Base-by-base conservation (phyloP, 2,113 vertebrate species). In the Oxyruncus cristatus region DNA sequence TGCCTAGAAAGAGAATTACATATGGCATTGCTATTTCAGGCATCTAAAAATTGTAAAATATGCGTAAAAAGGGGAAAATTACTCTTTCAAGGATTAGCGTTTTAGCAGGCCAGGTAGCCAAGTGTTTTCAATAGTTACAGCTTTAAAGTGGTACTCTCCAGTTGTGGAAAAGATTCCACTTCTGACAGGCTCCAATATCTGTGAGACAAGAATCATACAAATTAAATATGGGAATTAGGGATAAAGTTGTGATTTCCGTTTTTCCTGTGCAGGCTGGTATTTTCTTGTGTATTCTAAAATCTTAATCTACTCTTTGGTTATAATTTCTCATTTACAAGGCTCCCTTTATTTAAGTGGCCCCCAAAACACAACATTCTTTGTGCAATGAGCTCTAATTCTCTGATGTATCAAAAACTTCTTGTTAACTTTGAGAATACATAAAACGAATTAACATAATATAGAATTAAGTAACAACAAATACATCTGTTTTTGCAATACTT, bases 1-100 rank as follows among this genome's bases (percentile, higher is more conserved):
- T 91, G 46, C 78, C 65, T 95, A 92, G 87, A 68, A 95, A 88
- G 91, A 82, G 42, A 92, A 95, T 96, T 97, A 74, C 71, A 50
- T 21, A 50, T 46, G 52, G n/a, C 73, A 80, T 78, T 88, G 78
- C 77, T 72, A 33, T 96, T 97, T 93, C 66, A 95, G 81, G 72
- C 28, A 77, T 28, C 59, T 92, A 9, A 82, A 96, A 68, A 49
- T 30, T 73, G 39, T 92, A 56, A 95, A 93, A 86, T 88, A 33
- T 16, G 72, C 3, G 9, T 80, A 80, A 91, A 84, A 47, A 71
- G 89, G 59, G 14, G 49, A 59, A 94, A 90, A 96, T 39, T 5
- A 53, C n/a, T 27, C 2, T 85, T 85, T 83, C 47, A 79, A 88
- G 46, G 52, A 56, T 62, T 88, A 88, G 28, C 1, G 4, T 50